Percentiles rank a stretch among this genome's conserved stretches.
Conservation (phyloP, 1,140 invertebrate genomes). For the Ruditapes philippinarum region DNA sequence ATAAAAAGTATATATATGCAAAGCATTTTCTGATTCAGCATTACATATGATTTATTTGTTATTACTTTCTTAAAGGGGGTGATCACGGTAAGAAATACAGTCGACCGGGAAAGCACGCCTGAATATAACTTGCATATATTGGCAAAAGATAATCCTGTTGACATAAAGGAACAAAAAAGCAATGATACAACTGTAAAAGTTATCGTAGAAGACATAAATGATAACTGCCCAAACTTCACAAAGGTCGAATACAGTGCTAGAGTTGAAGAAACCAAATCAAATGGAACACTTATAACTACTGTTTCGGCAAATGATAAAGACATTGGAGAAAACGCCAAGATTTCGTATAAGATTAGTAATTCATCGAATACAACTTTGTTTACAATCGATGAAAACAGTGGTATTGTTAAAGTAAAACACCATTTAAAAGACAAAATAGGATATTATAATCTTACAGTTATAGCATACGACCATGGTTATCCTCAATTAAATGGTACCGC, state of each 20-base stretch:
- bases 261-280: conserved; percentile 91
- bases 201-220: conserved; percentile 97
- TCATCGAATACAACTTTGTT: conserved; percentile 7
- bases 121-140: neutral
- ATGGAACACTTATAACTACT: conserved; percentile 94
- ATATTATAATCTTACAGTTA: conserved; percentile 89
- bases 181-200: conserved; percentile 30
- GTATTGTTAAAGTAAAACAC: conserved; percentile 89
- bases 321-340: conserved; percentile 34
- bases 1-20: too few relatives aligned
- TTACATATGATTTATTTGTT: too few relatives aligned
- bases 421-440: conserved; percentile 16
- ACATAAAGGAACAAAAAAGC: conserved; percentile 30
- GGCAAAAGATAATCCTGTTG: conserved; percentile 48
- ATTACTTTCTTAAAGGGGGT: conserved; percentile 25
- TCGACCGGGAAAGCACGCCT: neutral
- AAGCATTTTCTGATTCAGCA: too few relatives aligned
- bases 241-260: conserved; percentile 97
- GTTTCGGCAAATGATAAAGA: conserved; percentile 94
- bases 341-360: conserved; percentile 17
- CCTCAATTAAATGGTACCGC: conserved; percentile 87
- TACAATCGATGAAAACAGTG: conserved; percentile 35
- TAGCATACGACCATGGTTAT: conserved; percentile 94
- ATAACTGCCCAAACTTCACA: conserved; percentile 98
- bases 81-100: neutral